These are phyloP conservation scores for Porites evermanni DNA, from an alignment of 92 coral and sea anemone genomes.

Conservation along the genomic window DNA sequence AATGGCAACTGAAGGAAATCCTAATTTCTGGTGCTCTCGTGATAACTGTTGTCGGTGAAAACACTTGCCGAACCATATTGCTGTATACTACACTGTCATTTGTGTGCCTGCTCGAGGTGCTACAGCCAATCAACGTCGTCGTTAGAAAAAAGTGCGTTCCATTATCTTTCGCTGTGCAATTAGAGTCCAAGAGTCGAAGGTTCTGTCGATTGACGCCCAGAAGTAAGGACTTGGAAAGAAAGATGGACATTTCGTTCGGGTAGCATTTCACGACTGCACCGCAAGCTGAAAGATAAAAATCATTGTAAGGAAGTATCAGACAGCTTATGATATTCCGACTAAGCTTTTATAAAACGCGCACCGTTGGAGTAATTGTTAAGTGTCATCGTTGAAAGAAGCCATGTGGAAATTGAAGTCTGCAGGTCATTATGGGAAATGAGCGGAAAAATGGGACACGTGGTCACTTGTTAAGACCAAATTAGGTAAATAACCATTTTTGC, in stretches of 20 bases:
- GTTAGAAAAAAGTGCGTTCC: conserved; percentile 58
- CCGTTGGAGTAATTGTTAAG: no score
- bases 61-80: conserved; percentile 53
- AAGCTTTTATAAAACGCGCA: no score
- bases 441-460: no score
- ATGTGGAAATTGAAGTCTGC: no score
- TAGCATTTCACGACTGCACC: conserved; percentile 44
- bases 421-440: no score
- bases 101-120: conserved; percentile 47
- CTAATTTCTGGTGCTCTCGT: conserved; percentile 50
- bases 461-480: no score
- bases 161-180: conserved; percentile 54
- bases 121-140: conserved; percentile 49
- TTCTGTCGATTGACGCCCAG: conserved; percentile 29
- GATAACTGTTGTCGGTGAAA: conserved; percentile 17
- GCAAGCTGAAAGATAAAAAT: conserved; percentile 16
- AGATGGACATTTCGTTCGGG: conserved; percentile 50
- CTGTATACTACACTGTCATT: conserved; percentile 46
- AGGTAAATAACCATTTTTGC: no score
- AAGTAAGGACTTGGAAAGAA: conserved; percentile 57
- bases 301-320: background rate
- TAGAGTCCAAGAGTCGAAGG: conserved; percentile 43
- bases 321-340: background rate
- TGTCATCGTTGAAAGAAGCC: no score
- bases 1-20: conserved; percentile 64